A percentile compares a stretch with the other conserved stretches of the same genome.
phyloP scores from a whole-genome alignment of 92 coral and sea anemone species.

The Heteractis magnifica region DNA sequence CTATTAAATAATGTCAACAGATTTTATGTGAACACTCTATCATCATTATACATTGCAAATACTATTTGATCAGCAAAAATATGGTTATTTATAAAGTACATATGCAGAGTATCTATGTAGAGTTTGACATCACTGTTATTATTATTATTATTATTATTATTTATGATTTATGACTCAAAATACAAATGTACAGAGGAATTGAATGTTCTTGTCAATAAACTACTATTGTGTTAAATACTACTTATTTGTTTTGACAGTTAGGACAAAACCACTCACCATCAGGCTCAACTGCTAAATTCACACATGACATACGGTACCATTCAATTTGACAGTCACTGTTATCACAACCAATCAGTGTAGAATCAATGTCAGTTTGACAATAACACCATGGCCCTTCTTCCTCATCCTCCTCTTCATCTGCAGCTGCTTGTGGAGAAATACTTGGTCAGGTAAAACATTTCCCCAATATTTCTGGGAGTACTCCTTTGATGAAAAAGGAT shows the following conservation, averaged over 20 bases:
- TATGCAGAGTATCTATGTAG: slow-evolving; percentile 1
- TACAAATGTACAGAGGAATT: background rate
- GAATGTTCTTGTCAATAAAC: slow-evolving; percentile 2
- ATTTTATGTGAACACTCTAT: no score
- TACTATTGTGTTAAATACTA: background rate
- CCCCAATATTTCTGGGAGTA: slow-evolving; percentile 33
- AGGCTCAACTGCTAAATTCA: slow-evolving; percentile 21
- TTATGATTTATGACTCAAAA: background rate
- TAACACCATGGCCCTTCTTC: slow-evolving; percentile 34
- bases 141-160: background rate
- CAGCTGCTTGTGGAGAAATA: background rate
- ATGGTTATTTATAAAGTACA: no score
- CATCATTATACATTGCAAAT: no score
- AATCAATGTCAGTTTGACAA: slow-evolving; percentile 23
- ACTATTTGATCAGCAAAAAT: no score
- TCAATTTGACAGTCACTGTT: slow-evolving; percentile 29
- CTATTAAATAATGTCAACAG: no score
- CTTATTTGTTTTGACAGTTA: slow-evolving; percentile 12
- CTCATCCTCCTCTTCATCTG: slow-evolving; percentile 28
- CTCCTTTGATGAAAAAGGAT: slow-evolving; percentile 12
- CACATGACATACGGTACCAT: slow-evolving; percentile 39
- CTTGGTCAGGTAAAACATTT: slow-evolving; percentile 26
- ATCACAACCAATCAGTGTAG: slow-evolving; percentile 37
- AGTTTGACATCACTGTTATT: background rate
- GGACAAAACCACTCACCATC: slow-evolving; percentile 41